Evolutionary conservation across 2,113 vertebrate species (phyloP), one percentile per base, ranked within the genome.

Genomic region (Chloropsis cyanopogon): DNA sequence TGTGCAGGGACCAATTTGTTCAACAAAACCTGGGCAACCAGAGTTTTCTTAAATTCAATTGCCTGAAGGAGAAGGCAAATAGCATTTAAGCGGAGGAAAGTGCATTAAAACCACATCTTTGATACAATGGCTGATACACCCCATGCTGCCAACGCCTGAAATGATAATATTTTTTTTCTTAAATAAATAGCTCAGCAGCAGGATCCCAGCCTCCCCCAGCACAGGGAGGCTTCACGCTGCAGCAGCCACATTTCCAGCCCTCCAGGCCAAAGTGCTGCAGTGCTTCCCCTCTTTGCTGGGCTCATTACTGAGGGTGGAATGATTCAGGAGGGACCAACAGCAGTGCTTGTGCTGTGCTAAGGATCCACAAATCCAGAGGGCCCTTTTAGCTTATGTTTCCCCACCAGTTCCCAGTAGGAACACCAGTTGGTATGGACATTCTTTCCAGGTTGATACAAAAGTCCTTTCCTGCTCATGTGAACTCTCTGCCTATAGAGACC

Each of bases 91-190:
- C 82, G 1, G 93, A 97, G 88, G 92, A 95, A 96, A 95, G 90
- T 82, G 96, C 90, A 91, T 97, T 97, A 97, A 97, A 96, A 82
- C 96, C 93, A 97, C 96, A 96, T 95, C 92, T 94, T 85, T 95
- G 96, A 97, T 93, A 96, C 95, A 95, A 78, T 90, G 91, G 84
- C 94, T 20, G 87, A 95, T 97, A 84, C 56, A 84, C 49, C 70
- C 92, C 78, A 96, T 0, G 42, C 96, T 89, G 90, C 93, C 94
- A 94, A 88, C 28, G 95, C 69, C 93, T 93, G 95, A 97, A 96
- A 97, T 95, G 87, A 97, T 96, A 96, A 97, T 97, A 97, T 97
- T 97, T 97, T 97, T 94, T 94, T 97, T 97, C 96, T 95, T 97
- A 96, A 97, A 97, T 92, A 97, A 97, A 97, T 97, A 97, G 53